Conservation (phyloP, 2,797 vertebrate species). For the Cynopterus sphinx region DNA sequence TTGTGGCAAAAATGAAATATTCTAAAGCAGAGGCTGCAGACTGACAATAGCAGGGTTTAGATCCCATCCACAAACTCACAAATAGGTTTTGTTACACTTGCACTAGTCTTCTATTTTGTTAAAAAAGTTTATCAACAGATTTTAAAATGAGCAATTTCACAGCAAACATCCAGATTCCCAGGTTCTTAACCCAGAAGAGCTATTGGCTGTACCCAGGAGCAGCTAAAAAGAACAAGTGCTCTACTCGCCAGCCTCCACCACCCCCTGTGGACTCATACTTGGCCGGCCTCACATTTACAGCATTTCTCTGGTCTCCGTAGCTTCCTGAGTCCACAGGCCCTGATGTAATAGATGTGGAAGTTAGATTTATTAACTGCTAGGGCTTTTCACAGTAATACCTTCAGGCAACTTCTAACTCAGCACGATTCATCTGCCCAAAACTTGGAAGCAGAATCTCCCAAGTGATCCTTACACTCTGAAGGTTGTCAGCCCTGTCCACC, state of each 20-base stretch:
- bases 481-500: background rate
- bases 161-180: background rate
- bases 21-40: background rate
- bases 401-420: background rate
- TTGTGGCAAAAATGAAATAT: background rate
- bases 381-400: background rate
- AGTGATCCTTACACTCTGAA: background rate
- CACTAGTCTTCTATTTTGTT: background rate
- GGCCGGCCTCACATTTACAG: background rate
- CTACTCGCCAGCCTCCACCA: background rate
- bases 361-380: background rate
- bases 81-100: background rate
- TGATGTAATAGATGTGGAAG: background rate
- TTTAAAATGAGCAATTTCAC: background rate
- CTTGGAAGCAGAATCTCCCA: background rate
- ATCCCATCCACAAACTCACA: background rate
- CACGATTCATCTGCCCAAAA: background rate
- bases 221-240: background rate
- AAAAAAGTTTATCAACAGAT: background rate
- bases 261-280: background rate
- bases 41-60: background rate
- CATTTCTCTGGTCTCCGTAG: background rate
- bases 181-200: background rate
- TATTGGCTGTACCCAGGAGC: background rate
- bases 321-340: background rate